phyloP scores from a whole-genome alignment of 2,888 invertebrate genomes.

The Xanthorhoe designata region DNA sequence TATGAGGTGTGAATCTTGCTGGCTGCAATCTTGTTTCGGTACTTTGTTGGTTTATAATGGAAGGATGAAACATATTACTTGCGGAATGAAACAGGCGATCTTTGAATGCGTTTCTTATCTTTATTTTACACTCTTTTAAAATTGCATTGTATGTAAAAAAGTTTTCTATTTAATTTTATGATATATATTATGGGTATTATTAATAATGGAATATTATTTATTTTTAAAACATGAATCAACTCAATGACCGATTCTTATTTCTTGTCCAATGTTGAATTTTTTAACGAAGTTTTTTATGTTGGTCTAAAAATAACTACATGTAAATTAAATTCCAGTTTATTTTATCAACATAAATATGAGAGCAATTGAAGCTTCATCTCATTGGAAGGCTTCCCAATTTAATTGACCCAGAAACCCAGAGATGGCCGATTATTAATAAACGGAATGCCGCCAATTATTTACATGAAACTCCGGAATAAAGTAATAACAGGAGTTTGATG shows the following conservation, averaged over 20 bases:
- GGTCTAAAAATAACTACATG: background rate
- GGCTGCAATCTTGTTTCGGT: slow-evolving; percentile 38
- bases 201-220: no score
- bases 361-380: slow-evolving; percentile 24
- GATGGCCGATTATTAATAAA: slow-evolving; percentile 42
- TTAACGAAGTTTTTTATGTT: background rate
- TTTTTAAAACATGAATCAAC: no score
- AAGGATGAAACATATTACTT: slow-evolving; percentile 13
- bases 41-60: slow-evolving; percentile 34
- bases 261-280: no score
- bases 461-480: slow-evolving; percentile 35
- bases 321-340: slow-evolving; percentile 6
- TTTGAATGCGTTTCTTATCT: background rate
- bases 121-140: background rate
- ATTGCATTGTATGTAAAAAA: no score
- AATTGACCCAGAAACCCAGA: slow-evolving; percentile 55
- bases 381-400: slow-evolving; percentile 49
- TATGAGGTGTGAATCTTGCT: slow-evolving; percentile 43
- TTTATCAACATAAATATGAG: slow-evolving; percentile 20
- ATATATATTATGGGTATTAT: no score
- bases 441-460: slow-evolving; percentile 40
- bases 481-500: slow-evolving; percentile 23
- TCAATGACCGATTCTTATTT: no score
- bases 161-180: no score
- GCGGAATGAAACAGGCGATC: background rate